A percentile compares a stretch with the other conserved stretches of the same genome.
phyloP scores from a whole-genome alignment of 2,797 vertebrate genomes.

The Cuniculus paca region DNA sequence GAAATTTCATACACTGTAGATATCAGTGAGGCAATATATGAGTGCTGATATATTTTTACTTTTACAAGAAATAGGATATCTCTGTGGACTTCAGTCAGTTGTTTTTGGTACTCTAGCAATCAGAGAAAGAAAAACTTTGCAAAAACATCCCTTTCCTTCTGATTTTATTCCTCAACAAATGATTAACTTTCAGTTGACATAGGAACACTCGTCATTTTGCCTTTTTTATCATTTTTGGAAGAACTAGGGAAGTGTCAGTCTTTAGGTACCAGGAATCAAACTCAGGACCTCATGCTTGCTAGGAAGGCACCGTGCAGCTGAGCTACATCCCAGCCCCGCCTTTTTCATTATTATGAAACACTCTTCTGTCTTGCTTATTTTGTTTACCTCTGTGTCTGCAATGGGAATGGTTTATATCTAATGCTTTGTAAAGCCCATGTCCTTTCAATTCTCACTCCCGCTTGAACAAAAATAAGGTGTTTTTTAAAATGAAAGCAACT shows the following conservation, averaged over 20 bases:
- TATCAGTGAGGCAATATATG: background rate
- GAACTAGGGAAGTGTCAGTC: too few relatives aligned
- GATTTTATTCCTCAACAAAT: slow-evolving; percentile 19
- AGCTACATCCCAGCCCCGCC: too few relatives aligned
- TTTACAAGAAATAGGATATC: slow-evolving; percentile 17
- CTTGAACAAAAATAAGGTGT: background rate
- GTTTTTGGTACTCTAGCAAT: background rate
- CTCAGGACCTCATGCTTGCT: too few relatives aligned
- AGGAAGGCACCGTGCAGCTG: too few relatives aligned
- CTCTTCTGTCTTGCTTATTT: slow-evolving; percentile 12
- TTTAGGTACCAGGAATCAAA: too few relatives aligned
- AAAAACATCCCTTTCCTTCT: background rate
- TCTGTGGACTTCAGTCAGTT: background rate
- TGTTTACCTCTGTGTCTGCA: background rate
- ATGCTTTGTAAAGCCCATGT: background rate
- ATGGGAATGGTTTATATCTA: background rate
- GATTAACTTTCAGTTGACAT: background rate
- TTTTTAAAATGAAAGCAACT: background rate
- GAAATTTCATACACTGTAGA: background rate
- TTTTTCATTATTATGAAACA: background rate
- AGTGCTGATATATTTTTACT: background rate
- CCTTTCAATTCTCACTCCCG: background rate
- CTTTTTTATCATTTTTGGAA: background rate
- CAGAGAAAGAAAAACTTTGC: slow-evolving; percentile 28
- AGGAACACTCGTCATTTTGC: background rate